Evolutionary conservation across 2,113 vertebrate species (phyloP).

Genomic region (Ranitomeya variabilis): DNA sequence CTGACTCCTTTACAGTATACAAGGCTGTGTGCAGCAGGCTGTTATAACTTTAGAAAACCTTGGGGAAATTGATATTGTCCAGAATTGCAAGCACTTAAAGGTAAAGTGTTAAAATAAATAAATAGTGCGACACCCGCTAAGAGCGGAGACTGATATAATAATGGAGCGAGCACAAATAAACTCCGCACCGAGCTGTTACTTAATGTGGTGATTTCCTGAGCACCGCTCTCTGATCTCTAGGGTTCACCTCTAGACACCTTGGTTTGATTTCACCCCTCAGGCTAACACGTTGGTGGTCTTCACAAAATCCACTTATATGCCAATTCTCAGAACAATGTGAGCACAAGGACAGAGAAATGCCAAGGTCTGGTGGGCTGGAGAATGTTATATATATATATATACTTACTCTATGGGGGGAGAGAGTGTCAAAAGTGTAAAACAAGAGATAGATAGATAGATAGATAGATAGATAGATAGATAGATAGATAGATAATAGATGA

Average conservation of each 20-base stretch:
- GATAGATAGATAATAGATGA: too few relatives aligned
- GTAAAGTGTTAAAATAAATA: constrained; percentile 42
- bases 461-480: not conserved
- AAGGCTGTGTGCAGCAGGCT: not conserved
- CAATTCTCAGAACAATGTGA: not conserved
- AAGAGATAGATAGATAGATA: not conserved
- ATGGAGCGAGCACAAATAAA: constrained; percentile 29
- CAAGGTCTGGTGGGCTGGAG: not conserved
- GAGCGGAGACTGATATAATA: not conserved
- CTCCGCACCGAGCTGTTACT: not conserved
- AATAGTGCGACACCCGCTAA: not conserved
- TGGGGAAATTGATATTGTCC: not conserved
- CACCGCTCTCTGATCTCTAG: constrained; percentile 24
- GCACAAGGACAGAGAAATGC: not conserved
- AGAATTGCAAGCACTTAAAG: constrained; percentile 1
- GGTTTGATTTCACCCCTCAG: constrained; percentile 25
- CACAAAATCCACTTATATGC: not conserved
- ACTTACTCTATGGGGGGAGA: not conserved
- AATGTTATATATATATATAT: too few relatives aligned
- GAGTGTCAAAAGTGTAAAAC: not conserved
- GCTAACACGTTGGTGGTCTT: constrained; percentile 26
- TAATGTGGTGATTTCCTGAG: constrained; percentile 40
- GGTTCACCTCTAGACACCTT: constrained; percentile 48
- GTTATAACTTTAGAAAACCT: not conserved
- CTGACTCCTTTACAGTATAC: not conserved